Evolutionary conservation across 2,113 vertebrate genomes (phyloP).

Genomic region (Morone chrysops): DNA sequence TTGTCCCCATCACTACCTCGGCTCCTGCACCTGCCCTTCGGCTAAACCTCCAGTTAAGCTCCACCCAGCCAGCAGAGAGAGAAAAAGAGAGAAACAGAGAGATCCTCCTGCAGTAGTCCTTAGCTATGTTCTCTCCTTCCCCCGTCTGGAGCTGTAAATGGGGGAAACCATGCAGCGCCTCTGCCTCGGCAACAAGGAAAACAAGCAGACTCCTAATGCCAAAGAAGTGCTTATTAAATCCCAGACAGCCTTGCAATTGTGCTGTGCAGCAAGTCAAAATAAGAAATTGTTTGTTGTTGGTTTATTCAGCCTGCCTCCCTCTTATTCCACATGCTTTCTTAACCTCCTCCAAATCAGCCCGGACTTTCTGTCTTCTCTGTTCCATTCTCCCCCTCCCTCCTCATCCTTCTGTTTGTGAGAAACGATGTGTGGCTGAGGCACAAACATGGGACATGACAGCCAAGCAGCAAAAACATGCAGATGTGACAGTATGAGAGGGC

Average conservation of each 20-base stretch:
- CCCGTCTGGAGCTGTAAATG: constrained; percentile 58
- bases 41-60: constrained; percentile 62
- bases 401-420: constrained; percentile 60
- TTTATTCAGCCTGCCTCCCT: constrained; percentile 75
- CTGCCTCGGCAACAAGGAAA: constrained; percentile 64
- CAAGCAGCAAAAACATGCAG: constrained; percentile 64
- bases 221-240: constrained; percentile 83
- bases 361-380: constrained; percentile 56
- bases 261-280: constrained; percentile 79
- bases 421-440: constrained; percentile 65
- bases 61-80: constrained; percentile 45
- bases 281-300: constrained; percentile 80
- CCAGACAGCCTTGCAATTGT: constrained; percentile 74
- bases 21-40: constrained; percentile 65
- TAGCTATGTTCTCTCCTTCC: constrained; percentile 56
- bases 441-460: constrained; percentile 75
- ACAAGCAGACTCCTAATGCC: constrained; percentile 75
- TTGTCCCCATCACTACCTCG: constrained; percentile 73
- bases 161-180: constrained; percentile 60
- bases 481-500: constrained; percentile 69
- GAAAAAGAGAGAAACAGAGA: constrained; percentile 19
- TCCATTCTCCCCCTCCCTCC: constrained; percentile 19
- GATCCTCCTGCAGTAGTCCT: constrained; percentile 43
- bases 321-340: constrained; percentile 78
- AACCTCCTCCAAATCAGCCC: constrained; percentile 71